Conservation (phyloP, 2,113 vertebrate genomes). For the Epinephelus fuscoguttatus region DNA sequence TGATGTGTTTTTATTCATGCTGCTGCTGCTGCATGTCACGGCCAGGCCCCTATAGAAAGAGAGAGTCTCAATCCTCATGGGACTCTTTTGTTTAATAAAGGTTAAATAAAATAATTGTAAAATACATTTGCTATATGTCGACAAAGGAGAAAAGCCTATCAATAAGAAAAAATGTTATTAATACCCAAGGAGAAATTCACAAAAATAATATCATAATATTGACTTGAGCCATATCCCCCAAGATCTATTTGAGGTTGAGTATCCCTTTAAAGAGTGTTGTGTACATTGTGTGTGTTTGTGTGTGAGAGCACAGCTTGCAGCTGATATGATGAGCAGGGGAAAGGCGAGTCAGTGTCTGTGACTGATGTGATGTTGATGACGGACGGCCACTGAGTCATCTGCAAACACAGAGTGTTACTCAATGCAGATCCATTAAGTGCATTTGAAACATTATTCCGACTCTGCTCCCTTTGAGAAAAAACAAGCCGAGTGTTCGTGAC, state of each 20-base stretch:
- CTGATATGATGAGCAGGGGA: slow-evolving; percentile 53
- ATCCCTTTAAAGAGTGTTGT: slow-evolving; percentile 12
- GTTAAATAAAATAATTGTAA: too few relatives aligned
- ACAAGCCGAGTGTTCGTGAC: slow-evolving; percentile 30
- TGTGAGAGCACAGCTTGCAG: slow-evolving; percentile 49
- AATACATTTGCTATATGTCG: not conserved
- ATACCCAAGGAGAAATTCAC: too few relatives aligned
- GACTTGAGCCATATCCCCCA: not conserved
- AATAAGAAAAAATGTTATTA: not conserved
- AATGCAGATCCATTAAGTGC: slow-evolving; percentile 43
- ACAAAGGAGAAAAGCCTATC: not conserved
- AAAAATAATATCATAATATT: not conserved
- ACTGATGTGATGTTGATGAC: slow-evolving; percentile 65
- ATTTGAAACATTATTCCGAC: slow-evolving; percentile 45
- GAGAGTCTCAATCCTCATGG: too few relatives aligned
- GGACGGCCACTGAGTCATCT: slow-evolving; percentile 60
- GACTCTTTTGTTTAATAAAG: too few relatives aligned
- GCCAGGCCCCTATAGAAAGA: too few relatives aligned
- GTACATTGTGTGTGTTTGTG: slow-evolving; percentile 39
- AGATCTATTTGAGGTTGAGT: not conserved
- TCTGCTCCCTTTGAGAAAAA: slow-evolving; percentile 42
- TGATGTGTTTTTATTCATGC: too few relatives aligned
- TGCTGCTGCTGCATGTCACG: too few relatives aligned
- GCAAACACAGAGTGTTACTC: slow-evolving; percentile 56
- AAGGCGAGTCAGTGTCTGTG: slow-evolving; percentile 61